phyloP scores from a whole-genome alignment of 2,888 invertebrate species.

The Hetaerina titia region DNA sequence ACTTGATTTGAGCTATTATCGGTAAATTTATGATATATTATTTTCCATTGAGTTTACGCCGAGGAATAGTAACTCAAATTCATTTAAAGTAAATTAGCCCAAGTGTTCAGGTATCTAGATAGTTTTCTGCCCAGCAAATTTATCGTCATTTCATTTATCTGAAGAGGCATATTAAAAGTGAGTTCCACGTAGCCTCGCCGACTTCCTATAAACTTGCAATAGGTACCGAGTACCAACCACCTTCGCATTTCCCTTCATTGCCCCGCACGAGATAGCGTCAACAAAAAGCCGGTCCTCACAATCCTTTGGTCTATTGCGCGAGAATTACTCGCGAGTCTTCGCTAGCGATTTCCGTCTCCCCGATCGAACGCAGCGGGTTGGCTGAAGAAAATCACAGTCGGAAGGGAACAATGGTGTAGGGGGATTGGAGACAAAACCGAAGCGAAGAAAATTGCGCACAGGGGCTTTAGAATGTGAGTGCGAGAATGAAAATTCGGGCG shows the following conservation, averaged over 20 bases:
- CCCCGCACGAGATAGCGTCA: background rate
- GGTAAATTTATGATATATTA: no score
- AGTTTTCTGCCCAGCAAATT: no score
- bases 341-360: background rate
- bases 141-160: no score
- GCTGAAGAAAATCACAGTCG: background rate
- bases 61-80: no score
- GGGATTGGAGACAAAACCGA: background rate
- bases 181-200: background rate
- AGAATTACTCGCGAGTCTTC: slow-evolving; percentile 2
- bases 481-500: slow-evolving; percentile 16
- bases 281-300: background rate
- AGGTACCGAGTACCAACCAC: background rate
- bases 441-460: slow-evolving; percentile 13
- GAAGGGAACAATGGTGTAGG: background rate
- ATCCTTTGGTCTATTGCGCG: background rate
- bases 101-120: no score
- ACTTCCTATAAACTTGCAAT: background rate
- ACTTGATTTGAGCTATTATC: no score
- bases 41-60: no score
- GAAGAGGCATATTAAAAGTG: background rate
- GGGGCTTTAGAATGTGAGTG: background rate
- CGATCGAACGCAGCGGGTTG: background rate
- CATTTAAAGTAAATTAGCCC: no score
- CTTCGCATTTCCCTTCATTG: background rate